Conservation (phyloP, 2,797 vertebrate species). For the Erpetoichthys calabaricus region DNA sequence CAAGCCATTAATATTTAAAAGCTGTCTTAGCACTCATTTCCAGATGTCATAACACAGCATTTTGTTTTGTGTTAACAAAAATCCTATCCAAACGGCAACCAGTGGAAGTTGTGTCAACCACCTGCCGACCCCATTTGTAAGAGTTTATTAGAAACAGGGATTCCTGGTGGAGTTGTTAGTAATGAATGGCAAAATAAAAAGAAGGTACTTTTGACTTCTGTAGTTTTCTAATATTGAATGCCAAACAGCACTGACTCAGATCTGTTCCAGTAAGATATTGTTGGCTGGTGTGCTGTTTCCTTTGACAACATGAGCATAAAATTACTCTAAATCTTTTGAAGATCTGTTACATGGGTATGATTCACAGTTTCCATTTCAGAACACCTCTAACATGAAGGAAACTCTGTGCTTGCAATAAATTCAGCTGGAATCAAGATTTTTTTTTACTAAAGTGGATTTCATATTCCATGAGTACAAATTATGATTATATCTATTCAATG, state of each 20-base stretch:
- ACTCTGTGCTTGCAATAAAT: no score
- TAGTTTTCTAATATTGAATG: not conserved
- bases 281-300: slow-evolving; percentile 8
- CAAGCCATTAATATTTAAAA: no score
- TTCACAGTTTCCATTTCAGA: not conserved
- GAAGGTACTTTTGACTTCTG: not conserved
- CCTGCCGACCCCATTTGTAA: slow-evolving; percentile 6
- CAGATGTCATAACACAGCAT: not conserved
- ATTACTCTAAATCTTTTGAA: slow-evolving; percentile 11
- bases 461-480: no score
- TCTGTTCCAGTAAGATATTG: slow-evolving; percentile 15
- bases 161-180: slow-evolving; percentile 11
- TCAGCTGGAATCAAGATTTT: no score
- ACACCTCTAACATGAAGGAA: no score
- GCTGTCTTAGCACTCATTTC: no score
- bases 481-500: no score
- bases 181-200: slow-evolving; percentile 10
- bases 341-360: slow-evolving; percentile 6
- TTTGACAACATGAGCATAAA: slow-evolving; percentile 7
- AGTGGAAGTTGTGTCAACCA: not conserved
- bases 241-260: slow-evolving; percentile 11
- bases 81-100: no score
- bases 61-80: not conserved
- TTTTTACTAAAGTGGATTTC: no score
- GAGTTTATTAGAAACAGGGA: slow-evolving; percentile 1